These are phyloP conservation scores for Molossus alvarezi DNA, from an alignment of 2,797 vertebrate species.

Conservation along the genomic window DNA sequence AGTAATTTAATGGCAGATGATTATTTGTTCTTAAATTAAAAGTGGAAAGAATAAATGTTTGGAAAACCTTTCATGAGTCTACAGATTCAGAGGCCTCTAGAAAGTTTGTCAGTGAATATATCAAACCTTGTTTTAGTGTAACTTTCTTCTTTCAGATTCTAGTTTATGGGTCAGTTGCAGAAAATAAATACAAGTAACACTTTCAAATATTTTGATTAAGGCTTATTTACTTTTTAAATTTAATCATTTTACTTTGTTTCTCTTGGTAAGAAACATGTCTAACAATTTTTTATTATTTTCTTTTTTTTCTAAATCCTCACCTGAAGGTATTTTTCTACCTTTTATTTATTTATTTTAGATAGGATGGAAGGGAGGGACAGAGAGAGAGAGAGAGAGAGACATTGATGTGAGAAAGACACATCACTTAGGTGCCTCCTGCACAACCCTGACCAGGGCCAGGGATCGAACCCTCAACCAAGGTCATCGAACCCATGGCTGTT, in stretches of 20 bases:
- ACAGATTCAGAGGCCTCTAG: not conserved
- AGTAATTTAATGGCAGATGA: not conserved
- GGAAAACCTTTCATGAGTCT: not conserved
- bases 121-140: not conserved
- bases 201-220: not conserved
- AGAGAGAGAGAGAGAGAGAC: too few relatives aligned
- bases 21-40: slow-evolving; percentile 29
- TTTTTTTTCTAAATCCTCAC: not conserved
- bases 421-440: too few relatives aligned
- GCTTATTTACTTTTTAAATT: not conserved
- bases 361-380: too few relatives aligned
- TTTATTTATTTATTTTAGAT: too few relatives aligned
- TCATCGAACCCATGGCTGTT: too few relatives aligned
- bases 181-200: not conserved
- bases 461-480: too few relatives aligned
- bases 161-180: not conserved
- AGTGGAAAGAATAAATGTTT: not conserved
- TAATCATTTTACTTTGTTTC: not conserved
- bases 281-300: not conserved
- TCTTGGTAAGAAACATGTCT: not conserved
- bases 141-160: slow-evolving; percentile 14
- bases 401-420: too few relatives aligned
- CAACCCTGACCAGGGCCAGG: too few relatives aligned
- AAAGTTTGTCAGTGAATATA: not conserved
- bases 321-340: too few relatives aligned